Base-by-base conservation (phyloP, 2,113 vertebrate species). In the Scartelaos histophorus region DNA sequence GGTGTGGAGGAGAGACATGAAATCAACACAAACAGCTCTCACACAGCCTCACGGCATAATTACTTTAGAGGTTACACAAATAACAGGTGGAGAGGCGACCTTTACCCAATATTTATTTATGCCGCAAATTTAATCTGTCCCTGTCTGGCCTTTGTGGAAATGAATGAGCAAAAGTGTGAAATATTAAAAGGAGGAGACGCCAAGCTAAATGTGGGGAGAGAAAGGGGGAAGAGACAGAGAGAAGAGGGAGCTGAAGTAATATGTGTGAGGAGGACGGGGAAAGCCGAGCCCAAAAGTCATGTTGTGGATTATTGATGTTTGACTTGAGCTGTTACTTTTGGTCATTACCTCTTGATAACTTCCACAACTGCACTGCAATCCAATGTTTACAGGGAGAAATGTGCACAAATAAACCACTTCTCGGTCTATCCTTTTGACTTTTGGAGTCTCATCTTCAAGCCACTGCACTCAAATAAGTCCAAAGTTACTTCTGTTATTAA, bases 71-170 rank as follows among this genome's bases (percentile, higher is more conserved):
- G 89, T 89, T 90, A 89, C 83, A 84, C 90, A 92, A 92, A 93
- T 91, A 92, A 89, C 90, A 92, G 90, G 90, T 87, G 88, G 88
- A 90, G 80, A 89, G 88, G 84, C 92, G 91, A 92, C 90, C 92
- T 92, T 93, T 92, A 91, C 82, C 82, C 65, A 85, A 85, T 89
- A 92, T 91, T 90, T 90, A 90, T 92, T 91, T 91, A 88, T 89
- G 87, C 89, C 82, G 84, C 87, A 87, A 90, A 92, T 89, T 80
- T 85, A 91, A 92, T 92, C 84, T 83, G 61, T 88, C 70, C 85
- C 79, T 70, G 89, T 77, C 79, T 89, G 82, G 80, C 86, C 86
- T 92, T 90, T 88, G 84, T 85, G 67, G 69, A 70, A 72, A 71
- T 74, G 76, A 87, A 87, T 60, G 76, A 85, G 71, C 69, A 61